These are phyloP conservation scores for Musca vetustissima DNA, from an alignment of 1,140 invertebrate species.

Conservation along the genomic window DNA sequence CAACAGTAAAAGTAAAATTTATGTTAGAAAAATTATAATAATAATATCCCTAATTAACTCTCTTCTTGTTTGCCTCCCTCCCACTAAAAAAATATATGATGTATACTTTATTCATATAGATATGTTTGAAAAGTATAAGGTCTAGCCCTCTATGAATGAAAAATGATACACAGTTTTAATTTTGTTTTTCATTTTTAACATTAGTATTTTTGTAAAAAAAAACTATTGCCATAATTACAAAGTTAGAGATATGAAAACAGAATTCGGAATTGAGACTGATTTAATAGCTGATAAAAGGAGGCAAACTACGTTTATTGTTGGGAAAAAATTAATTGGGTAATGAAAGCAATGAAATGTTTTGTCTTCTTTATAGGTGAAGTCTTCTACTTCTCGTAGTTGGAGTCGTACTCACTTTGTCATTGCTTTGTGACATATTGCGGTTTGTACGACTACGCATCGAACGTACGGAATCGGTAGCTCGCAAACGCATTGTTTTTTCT, in stretches of 20 bases:
- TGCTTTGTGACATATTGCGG: constrained; percentile 29
- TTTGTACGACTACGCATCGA: constrained; percentile 35
- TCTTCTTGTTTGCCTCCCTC: no score
- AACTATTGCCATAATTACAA: constrained; percentile 12
- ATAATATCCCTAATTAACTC: no score
- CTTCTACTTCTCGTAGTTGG: constrained; percentile 37
- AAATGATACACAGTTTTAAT: constrained; percentile 15
- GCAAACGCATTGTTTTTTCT: not conserved
- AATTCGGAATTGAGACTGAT: not conserved
- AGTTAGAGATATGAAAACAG: not conserved
- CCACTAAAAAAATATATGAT: no score
- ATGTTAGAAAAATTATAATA: no score
- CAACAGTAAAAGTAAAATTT: no score
- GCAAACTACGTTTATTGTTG: no score
- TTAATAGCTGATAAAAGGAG: no score
- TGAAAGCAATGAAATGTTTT: not conserved
- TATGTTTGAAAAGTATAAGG: no score
- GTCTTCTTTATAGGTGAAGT: constrained; percentile 35
- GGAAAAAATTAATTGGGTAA: no score
- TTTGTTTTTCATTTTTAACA: not conserved
- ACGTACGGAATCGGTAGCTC: not conserved
- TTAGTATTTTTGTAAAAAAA: not conserved
- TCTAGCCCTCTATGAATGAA: no score
- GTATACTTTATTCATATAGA: no score
- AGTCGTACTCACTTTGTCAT: constrained; percentile 12